Percentiles rank a stretch among this genome's conserved stretches.
These are phyloP conservation scores for Temnothorax nylanderi DNA, from an alignment of 1,140 invertebrate genomes.

Conservation along the genomic window DNA sequence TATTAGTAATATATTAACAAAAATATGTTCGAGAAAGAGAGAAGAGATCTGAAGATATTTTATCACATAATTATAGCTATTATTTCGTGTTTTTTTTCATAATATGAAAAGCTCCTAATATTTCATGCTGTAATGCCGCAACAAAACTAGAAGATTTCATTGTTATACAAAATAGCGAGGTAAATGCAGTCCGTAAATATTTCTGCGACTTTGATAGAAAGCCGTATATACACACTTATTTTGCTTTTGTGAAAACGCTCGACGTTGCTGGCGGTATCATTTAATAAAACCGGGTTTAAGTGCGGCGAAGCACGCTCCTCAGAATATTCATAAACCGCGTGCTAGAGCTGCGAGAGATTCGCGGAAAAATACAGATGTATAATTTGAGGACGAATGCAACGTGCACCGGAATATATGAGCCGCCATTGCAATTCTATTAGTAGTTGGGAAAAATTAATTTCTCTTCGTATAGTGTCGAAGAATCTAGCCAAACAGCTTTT, in stretches of 20 bases:
- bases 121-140: not conserved
- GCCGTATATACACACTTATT: not conserved
- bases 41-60: not conserved
- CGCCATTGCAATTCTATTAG: constrained; percentile 27
- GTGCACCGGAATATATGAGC: constrained; percentile 23
- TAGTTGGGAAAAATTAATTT: not conserved
- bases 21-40: not conserved
- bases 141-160: not conserved
- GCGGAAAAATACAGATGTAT: constrained; percentile 37
- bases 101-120: not conserved
- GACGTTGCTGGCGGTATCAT: constrained; percentile 29
- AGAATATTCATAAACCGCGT: constrained; percentile 54
- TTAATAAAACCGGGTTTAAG: constrained; percentile 52
- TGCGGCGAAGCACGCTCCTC: constrained; percentile 18
- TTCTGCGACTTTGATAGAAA: constrained; percentile 19
- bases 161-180: not conserved
- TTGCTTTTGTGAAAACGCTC: constrained; percentile 34
- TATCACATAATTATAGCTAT: not conserved
- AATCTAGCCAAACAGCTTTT: not conserved
- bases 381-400: constrained; percentile 31
- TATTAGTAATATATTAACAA: not conserved
- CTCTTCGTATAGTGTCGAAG: too few species aligned
- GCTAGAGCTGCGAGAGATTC: constrained; percentile 40
- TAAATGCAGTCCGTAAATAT: constrained; percentile 27
- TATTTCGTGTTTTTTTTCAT: not conserved